phyloP scores from a whole-genome alignment of 1,140 invertebrate genomes.

The Cryptotermes secundus region DNA sequence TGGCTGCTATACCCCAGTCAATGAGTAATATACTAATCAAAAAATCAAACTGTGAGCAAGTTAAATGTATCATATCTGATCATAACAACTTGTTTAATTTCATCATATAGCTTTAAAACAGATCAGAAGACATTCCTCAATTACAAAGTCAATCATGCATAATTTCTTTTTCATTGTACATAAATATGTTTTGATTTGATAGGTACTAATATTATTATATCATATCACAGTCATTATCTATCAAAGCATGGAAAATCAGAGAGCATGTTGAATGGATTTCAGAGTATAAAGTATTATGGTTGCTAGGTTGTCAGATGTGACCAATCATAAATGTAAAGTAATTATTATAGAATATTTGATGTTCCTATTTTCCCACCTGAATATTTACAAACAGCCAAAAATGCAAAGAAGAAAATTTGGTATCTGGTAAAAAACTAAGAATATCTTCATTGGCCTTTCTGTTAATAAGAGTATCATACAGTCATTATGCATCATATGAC shows the following conservation, averaged over 20 bases:
- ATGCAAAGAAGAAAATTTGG: background rate
- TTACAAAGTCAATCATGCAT: slow-evolving; percentile 22
- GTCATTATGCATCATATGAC: background rate
- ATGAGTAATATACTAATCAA: background rate
- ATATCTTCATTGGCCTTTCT: background rate
- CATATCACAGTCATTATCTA: slow-evolving; percentile 24
- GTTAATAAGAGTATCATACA: background rate
- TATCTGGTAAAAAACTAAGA: background rate
- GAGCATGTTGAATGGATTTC: slow-evolving; percentile 22
- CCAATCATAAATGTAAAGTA: slow-evolving; percentile 6
- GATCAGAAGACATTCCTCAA: slow-evolving; percentile 22
- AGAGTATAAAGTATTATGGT: slow-evolving; percentile 1
- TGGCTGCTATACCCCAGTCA: background rate
- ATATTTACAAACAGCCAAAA: background rate
- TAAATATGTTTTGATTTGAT: slow-evolving; percentile 23
- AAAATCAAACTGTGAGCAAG: background rate
- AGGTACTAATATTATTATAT: slow-evolving; percentile 17
- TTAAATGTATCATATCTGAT: background rate
- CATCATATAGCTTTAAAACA: slow-evolving; percentile 21
- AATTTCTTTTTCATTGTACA: slow-evolving; percentile 23
- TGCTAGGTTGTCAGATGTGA: background rate
- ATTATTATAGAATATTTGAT: slow-evolving; percentile 23
- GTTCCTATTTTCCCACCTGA: slow-evolving; percentile 28
- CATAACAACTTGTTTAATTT: background rate
- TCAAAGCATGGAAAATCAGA: background rate